A percentile compares a stretch with the other conserved stretches of the same genome.
These are phyloP conservation scores for Rhagoletis zephyria DNA, from an alignment of 1,140 invertebrate species.

Conservation along the genomic window DNA sequence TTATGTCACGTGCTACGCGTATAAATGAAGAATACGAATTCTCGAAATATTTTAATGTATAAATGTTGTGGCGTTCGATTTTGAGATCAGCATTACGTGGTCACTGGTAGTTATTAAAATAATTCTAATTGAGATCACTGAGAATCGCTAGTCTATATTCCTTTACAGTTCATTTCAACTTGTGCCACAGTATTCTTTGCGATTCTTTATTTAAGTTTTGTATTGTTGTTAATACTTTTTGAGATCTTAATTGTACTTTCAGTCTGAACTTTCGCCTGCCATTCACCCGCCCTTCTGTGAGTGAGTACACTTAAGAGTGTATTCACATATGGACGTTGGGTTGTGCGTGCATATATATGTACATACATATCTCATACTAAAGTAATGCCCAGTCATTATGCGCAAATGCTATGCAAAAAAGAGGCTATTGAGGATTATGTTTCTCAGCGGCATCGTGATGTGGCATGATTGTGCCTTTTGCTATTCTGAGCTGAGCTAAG, in stretches of 20 bases:
- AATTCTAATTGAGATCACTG: background rate
- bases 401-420: conserved; percentile 35
- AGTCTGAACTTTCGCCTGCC: conserved; percentile 35
- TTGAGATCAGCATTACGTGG: too few relatives aligned
- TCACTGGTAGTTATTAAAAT: too few relatives aligned
- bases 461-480: conserved; percentile 33
- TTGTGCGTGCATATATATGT: background rate
- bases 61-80: too few relatives aligned
- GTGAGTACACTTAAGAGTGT: background rate
- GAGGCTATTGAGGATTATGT: conserved; percentile 45
- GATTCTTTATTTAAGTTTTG: background rate
- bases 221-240: background rate
- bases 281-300: conserved; percentile 17
- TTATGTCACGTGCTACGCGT: too few relatives aligned
- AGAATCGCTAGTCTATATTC: background rate
- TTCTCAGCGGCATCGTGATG: conserved; percentile 18
- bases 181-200: background rate
- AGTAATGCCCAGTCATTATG: conserved; percentile 46
- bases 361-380: background rate
- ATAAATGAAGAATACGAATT: too few relatives aligned
- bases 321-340: too few relatives aligned
- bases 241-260: conserved; percentile 26
- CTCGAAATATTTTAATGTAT: too few relatives aligned
- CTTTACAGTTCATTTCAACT: background rate
- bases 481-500: background rate